Evolutionary conservation across 2,113 vertebrate genomes (phyloP).

Genomic region (Pristiophorus japonicus): DNA sequence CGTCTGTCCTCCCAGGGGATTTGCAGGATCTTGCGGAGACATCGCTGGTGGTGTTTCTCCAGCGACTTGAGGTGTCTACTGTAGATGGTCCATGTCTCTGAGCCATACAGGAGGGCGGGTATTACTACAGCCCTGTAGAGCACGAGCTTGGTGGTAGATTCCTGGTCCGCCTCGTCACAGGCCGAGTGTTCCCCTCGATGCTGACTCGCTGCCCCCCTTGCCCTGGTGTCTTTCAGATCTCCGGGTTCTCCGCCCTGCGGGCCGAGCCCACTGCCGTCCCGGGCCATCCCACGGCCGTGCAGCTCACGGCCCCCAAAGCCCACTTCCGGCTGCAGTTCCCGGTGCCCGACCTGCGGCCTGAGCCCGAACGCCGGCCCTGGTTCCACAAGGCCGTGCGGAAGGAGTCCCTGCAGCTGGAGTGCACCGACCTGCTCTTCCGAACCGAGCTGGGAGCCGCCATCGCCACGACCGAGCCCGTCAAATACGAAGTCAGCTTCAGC

Average conservation of each 20-base stretch:
- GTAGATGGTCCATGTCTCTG: too few relatives aligned
- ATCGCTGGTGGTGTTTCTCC: too few relatives aligned
- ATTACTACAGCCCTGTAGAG: too few relatives aligned
- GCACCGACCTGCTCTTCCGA: constrained; percentile 64
- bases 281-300: constrained; percentile 45
- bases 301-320: constrained; percentile 62
- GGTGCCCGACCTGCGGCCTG: constrained; percentile 70
- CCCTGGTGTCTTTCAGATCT: not conserved
- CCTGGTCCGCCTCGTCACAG: too few relatives aligned
- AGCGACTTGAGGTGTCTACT: too few relatives aligned
- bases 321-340: constrained; percentile 72
- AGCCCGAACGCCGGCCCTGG: constrained; percentile 57
- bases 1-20: too few relatives aligned
- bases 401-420: constrained; percentile 68
- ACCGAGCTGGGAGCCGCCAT: constrained; percentile 59
- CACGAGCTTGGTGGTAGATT: too few relatives aligned
- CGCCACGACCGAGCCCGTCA: constrained; percentile 54
- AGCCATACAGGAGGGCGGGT: too few relatives aligned
- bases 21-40: too few relatives aligned
- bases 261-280: constrained; percentile 41
- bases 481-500: constrained; percentile 67
- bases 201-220: not conserved
- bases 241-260: constrained; percentile 38
- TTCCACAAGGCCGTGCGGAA: constrained; percentile 60
- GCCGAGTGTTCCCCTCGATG: not conserved